Percentiles rank a stretch among this genome's conserved stretches.
phyloP scores from a whole-genome alignment of 2,888 invertebrate species.

The Steinernema hermaphroditum region DNA sequence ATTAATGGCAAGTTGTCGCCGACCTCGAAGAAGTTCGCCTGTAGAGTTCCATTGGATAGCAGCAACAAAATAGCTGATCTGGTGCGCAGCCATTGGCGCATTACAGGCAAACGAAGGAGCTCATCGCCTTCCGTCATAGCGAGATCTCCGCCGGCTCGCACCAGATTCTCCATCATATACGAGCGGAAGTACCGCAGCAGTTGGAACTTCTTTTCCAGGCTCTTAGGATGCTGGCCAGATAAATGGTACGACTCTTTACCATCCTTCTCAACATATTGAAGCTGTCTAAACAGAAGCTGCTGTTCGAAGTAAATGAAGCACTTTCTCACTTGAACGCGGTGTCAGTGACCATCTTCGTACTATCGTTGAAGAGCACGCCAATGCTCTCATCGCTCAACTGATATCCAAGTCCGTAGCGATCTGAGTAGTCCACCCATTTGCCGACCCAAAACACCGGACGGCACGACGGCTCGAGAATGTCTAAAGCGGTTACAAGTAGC shows the following conservation, averaged over 20 bases:
- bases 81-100: conserved; percentile 95
- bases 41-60: conserved; percentile 83
- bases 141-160: conserved; percentile 80
- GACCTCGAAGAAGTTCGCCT: conserved; percentile 65
- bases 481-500: conserved; percentile 70
- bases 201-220: conserved; percentile 76
- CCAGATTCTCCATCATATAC: conserved; percentile 91
- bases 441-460: conserved; percentile 95
- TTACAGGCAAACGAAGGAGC: conserved; percentile 87
- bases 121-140: conserved; percentile 82
- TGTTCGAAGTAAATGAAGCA: too few species aligned
- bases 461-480: conserved; percentile 89
- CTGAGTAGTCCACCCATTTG: conserved; percentile 99
- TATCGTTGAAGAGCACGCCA: conserved; percentile 98
- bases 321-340: conserved; percentile 82
- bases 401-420: conserved; percentile 98
- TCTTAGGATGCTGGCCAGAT: conserved; percentile 76
- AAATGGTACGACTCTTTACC: conserved; percentile 89
- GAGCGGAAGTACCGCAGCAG: conserved; percentile 91
- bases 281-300: conserved; percentile 81
- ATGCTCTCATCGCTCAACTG: conserved; percentile 92
- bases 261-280: conserved; percentile 92
- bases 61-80: conserved; percentile 94
- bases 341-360: conserved; percentile 88
- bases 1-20: too few species aligned